Evolutionary conservation across 2,113 vertebrate species (phyloP), one percentile per base, ranked within the genome.

Genomic region (Paramisgurnus dabryanus): DNA sequence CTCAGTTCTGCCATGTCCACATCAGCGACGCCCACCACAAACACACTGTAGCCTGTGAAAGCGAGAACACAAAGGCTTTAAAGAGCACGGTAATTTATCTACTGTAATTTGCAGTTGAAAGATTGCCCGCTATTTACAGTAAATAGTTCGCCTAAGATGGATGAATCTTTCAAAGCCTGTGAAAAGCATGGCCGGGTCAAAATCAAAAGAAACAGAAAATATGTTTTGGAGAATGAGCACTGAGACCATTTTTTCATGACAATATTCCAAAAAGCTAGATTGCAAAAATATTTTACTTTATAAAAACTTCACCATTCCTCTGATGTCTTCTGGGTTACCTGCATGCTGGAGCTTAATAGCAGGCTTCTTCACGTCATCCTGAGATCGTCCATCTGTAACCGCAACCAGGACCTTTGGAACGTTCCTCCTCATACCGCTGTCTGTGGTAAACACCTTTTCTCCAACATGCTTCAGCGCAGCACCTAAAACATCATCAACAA

Each of bases 331-430:
- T 34, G 27, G 1, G 91, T 89, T 88, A 99, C 98, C 97, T 49
- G 96, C 93, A 49, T 97, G 96, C 86, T 98, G 97, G 85, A 99
- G 95, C 84, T 94, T 87, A 0, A 94, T 86, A 1, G 98, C 96
- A 0, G 93, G 95, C 89, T 98, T 98, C 91, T 95, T 98, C 82
- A 98, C 96, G 0, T 99, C 98, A 53, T 99, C 97, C 90, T 99
- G 98, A 55, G 98, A 98, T 43, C 97, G 95, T 71, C 98, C 98
- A 4, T 99, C 98, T 0, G 98, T 99, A 82, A 99, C 96, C 11
- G 98, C 98, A 74, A 99, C 98, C 43, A 99, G 91, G 61, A 99
- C 96, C 88, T 99, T 99, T 6, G 98, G 97, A 78, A 99, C 96
- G 4, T 92, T 95, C 89, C 92, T 94, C 80, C 98, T 95, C 98